These are phyloP conservation scores for Pogonomyrmex californicus DNA, from an alignment of 1,140 invertebrate genomes.

Conservation along the genomic window DNA sequence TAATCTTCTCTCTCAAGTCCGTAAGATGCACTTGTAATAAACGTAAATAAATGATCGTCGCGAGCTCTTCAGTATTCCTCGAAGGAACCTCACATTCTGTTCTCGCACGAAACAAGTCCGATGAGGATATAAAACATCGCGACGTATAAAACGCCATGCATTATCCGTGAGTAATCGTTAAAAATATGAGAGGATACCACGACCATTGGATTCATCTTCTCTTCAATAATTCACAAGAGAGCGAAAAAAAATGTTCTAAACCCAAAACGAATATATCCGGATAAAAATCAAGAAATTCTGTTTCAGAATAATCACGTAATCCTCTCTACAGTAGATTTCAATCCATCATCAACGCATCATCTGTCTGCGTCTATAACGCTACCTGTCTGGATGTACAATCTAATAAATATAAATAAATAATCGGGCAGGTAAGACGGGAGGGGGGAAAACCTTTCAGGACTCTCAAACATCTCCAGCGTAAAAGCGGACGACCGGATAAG, in stretches of 20 bases:
- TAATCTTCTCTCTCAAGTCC: not conserved
- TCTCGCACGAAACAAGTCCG: not conserved
- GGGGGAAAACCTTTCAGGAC: constrained; percentile 61
- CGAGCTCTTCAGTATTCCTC: not conserved
- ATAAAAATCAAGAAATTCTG: not conserved
- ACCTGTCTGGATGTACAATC: constrained; percentile 10
- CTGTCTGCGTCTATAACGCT: not conserved
- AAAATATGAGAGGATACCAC: not conserved
- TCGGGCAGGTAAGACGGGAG: constrained; percentile 40
- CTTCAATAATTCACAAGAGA: not conserved
- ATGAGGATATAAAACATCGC: not conserved
- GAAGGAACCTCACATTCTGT: not conserved
- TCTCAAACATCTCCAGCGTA: constrained; percentile 61
- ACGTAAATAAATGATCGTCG: constrained; percentile 25
- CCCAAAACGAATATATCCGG: not conserved
- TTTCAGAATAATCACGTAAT: not conserved
- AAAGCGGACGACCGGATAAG: constrained; percentile 65
- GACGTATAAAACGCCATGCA: not conserved
- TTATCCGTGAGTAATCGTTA: too few relatives aligned
- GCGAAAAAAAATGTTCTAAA: not conserved
- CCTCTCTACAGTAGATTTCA: not conserved
- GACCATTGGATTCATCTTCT: not conserved
- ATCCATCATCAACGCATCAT: constrained; percentile 23
- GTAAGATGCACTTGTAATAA: constrained; percentile 42
- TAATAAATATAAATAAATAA: constrained; percentile 64